Evolutionary conservation across 2,113 vertebrate species (phyloP).

Genomic region (Corvus hawaiiensis): DNA sequence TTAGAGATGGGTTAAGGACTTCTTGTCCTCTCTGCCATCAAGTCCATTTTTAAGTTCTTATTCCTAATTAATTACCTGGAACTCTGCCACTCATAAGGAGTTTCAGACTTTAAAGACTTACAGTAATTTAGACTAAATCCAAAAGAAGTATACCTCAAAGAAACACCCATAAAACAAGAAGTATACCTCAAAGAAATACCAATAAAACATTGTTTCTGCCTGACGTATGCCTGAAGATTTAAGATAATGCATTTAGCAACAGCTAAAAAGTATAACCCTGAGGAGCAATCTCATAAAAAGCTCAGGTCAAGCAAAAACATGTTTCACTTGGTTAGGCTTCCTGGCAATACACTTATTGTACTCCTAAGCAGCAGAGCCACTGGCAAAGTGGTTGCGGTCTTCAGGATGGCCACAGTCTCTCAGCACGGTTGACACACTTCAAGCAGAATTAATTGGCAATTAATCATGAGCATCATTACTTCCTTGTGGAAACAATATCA

Average conservation of each 20-base stretch:
- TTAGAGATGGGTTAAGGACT: not conserved
- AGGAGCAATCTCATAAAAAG: slow-evolving; percentile 13
- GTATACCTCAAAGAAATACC: not conserved
- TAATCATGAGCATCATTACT: not conserved
- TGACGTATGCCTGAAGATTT: not conserved
- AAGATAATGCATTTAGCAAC: not conserved
- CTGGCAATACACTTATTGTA: not conserved
- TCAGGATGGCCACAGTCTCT: not conserved
- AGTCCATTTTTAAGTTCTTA: not conserved
- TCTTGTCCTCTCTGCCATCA: not conserved
- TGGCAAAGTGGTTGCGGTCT: not conserved
- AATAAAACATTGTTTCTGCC: not conserved
- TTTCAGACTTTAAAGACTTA: not conserved
- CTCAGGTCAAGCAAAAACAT: slow-evolving; percentile 18
- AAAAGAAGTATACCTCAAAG: not conserved
- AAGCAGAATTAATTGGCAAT: not conserved
- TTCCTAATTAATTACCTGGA: not conserved
- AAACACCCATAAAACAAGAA: not conserved
- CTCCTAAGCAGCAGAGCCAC: not conserved
- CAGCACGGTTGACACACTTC: not conserved
- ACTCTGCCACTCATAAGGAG: not conserved
- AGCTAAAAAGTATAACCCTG: slow-evolving; percentile 16
- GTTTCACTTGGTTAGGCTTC: not conserved
- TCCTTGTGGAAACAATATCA: not conserved
- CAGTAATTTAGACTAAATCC: not conserved